A percentile compares a stretch with the other conserved stretches of the same genome.
phyloP scores from a whole-genome alignment of 1,140 invertebrate genomes.

The Hyles vespertilio region DNA sequence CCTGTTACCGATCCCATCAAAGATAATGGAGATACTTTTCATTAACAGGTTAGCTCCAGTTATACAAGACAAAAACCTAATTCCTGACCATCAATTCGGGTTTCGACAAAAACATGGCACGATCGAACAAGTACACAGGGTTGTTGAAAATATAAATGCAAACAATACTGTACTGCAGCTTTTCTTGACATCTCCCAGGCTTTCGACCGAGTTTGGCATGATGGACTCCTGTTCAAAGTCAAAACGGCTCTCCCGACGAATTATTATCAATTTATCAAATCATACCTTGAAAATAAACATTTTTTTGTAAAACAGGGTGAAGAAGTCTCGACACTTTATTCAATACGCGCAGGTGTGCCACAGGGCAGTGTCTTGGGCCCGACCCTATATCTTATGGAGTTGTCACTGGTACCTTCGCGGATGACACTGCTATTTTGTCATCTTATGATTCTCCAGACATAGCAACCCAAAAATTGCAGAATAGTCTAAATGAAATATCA shows the following conservation, averaged over 20 bases:
- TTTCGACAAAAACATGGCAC: conserved; percentile 12
- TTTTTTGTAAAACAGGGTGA: no score
- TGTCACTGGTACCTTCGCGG: conserved; percentile 6
- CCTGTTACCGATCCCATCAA: conserved; percentile 12
- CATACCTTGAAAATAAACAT: no score
- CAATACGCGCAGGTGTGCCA: no score
- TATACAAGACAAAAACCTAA: conserved; percentile 1
- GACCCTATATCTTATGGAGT: not conserved
- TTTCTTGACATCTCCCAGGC: conserved; percentile 8
- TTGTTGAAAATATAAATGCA: conserved; percentile 4
- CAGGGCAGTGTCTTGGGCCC: not conserved
- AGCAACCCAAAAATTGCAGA: not conserved
- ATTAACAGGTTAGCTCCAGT: conserved; percentile 10
- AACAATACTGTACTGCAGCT: conserved; percentile 12
- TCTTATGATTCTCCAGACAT: not conserved
- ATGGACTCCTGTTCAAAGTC: conserved; percentile 3
- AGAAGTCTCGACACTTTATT: no score
- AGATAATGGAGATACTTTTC: conserved; percentile 12
- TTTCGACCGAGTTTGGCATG: conserved; percentile 9
- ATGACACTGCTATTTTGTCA: conserved; percentile 5
- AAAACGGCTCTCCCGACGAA: not conserved
- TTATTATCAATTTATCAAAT: no score
- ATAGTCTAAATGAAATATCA: not conserved
- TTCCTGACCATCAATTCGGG: conserved; percentile 22
- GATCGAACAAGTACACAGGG: conserved; percentile 13